Base-by-base conservation (phyloP, 2,797 vertebrate species). In the Phataginus tetradactyla region DNA sequence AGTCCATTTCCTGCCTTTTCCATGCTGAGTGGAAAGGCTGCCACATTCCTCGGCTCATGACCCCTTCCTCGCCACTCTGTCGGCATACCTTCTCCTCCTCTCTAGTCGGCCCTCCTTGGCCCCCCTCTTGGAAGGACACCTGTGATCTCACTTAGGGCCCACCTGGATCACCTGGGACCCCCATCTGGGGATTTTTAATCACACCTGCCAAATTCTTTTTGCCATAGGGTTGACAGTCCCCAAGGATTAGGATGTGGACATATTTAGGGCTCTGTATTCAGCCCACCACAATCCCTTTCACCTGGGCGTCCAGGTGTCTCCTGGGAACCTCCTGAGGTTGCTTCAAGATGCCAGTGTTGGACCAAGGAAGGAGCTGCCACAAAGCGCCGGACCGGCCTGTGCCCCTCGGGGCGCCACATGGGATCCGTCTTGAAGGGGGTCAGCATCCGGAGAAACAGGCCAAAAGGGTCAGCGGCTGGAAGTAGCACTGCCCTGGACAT, bases 1-100 rank as follows among this genome's bases (percentile, higher is more conserved):
- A 42, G 13, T 27, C 55, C 27, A 1, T 71, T 23, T 32, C 49
- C 49, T 29, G 21, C 23, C 68, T 49, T 68, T 29, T 6, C 18
- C 8, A 0, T 13, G 66, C 49, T 32, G 75, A 74, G 23, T 27
- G 25, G 20, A 45, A 23, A 69, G 27, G 49, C n/a, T 7, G 0
- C 23, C 29, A 0, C 9, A 1, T 4, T 37, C 32, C 45, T n/a
- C 6, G 64, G 25, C 29, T 59, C 14, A 3, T 12, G 57, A 42
- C 5, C 34, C 32, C 57, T 1, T 29, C 71, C 3, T 64, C 4
- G 0, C 12, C 37, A 7, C 69, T 32, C 25, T 9, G 5, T 63
- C 23, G 0, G 6, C n/a, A 2, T 51, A 3, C 45, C 14, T 27
- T 32, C 75, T 74, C 6, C 37, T 49, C 55, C 25, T 53, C 39